Evolutionary conservation across 2,113 vertebrate species (phyloP), one percentile per base, ranked within the genome.

Genomic region (Eonycteris spelaea): DNA sequence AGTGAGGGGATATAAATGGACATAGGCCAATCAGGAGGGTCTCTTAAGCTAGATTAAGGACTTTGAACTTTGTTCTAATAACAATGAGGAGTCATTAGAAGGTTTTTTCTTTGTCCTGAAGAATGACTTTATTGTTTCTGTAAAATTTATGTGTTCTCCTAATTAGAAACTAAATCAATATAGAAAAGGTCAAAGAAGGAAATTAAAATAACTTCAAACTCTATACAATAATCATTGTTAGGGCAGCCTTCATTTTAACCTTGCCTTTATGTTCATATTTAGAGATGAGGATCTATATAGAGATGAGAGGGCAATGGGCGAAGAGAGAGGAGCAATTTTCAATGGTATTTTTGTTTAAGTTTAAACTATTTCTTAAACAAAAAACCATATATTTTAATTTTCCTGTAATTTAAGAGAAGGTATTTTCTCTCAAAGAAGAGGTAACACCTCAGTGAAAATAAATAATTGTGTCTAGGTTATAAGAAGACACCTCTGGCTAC

Each of bases 141-240:
- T 59, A 91, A 95, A 95, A n/a, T 51, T 7, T 40, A n/a, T 77
- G 22, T 86, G 28, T 89, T 89, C 45, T 84, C 43, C 45, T 95
- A 94, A 84, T 92, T 85, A 86, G 15, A 95, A 95, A 93, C 55
- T 55, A 67, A 83, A 75, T 91, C 35, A 87, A 88, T 86, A 80
- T 26, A 95, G 40, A 95, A 75, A 88, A 86, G 24, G 57, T 82
- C 73, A 91, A 89, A 70, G 73, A 86, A 85, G 8, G 30, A 93
- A 88, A 83, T 33, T 35, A 48, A 68, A 96, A 45, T 77, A 86
- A 91, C 7, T 68, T 68, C 30, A 68, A 33, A 14, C 33, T 24
- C 40, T 38, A 51, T 10, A 19, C 38, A 71, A 16, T 63, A 84
- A 38, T 77, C 22, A 55, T 82, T 71, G 55, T n/a, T 78, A 89